Evolutionary conservation across 2,113 vertebrate species (phyloP), one percentile per base, ranked within the genome.

Genomic region (Ciconia maguari): DNA sequence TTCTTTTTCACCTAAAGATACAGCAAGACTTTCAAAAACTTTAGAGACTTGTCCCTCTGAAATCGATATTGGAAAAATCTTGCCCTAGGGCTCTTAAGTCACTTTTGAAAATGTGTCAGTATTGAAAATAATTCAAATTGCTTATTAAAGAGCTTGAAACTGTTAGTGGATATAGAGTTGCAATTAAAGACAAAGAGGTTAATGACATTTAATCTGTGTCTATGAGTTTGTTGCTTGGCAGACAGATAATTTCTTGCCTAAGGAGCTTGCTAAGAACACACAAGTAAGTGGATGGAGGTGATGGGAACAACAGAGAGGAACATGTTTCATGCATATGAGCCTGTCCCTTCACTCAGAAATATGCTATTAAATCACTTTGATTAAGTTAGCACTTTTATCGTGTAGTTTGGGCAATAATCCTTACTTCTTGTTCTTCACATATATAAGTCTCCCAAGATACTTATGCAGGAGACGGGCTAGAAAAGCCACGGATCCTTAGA

Each of bases 101-200:
- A 68, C 60, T 75, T 87, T 27, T 75, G 42, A 80, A 74, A 86
- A 81, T 58, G 32, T 44, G 76, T 41, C 44, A 77, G 32, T 6
- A 21, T 16, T 88, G 46, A 72, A 83, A 90, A 77, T 54, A 87
- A 83, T 51, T 74, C 8, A 57, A 72, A 90, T 42, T 38, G 7
- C 19, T 88, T 80, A 70, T 52, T 82, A 77, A 65, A 84, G 55
- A 68, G 29, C 27, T 78, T 87, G 26, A 89, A 74, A 32, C 7
- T 82, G 14, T 57, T 75, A 68, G 34, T 34, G 24, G 34, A 34
- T 62, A 30, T 8, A 36, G 15, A 49, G 12, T 10, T 77, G 7
- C 30, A 83, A 80, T 54, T 77, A 70, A 66, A 83, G 49, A 65
- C 60, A 83, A 90, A 87, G 62, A 93, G 27, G 75, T 83, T 80